A percentile compares a stretch with the other conserved stretches of the same genome.
These are phyloP conservation scores for Megalonaias nervosa DNA, from an alignment of 1,140 invertebrate genomes.

Conservation along the genomic window DNA sequence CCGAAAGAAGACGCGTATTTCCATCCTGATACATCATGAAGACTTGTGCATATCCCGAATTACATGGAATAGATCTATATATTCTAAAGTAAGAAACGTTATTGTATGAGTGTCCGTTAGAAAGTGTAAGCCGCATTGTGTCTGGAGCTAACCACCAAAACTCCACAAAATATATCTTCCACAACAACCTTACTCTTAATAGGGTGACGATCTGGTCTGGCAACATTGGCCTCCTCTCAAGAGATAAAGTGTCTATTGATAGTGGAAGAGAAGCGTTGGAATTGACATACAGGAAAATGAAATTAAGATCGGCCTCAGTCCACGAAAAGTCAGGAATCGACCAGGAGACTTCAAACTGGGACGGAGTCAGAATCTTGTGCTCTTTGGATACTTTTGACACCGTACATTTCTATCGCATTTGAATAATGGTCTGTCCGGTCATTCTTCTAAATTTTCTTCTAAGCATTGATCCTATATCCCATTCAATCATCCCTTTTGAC, in stretches of 20 bases:
- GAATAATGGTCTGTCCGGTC: background rate
- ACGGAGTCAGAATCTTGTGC: slow-evolving; percentile 12
- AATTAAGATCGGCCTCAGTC: slow-evolving; percentile 34
- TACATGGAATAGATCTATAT: slow-evolving; percentile 35
- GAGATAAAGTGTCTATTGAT: slow-evolving; percentile 20
- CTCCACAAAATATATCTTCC: slow-evolving; percentile 40
- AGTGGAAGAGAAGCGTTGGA: slow-evolving; percentile 21
- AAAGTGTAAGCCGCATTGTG: slow-evolving; percentile 31
- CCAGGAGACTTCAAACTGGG: slow-evolving; percentile 22
- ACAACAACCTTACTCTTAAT: slow-evolving; percentile 27
- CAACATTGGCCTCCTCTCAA: slow-evolving; percentile 34
- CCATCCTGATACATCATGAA: slow-evolving; percentile 48
- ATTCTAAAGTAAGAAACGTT: slow-evolving; percentile 43
- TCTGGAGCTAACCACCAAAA: slow-evolving; percentile 48
- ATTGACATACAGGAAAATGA: slow-evolving; percentile 25
- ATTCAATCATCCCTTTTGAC: slow-evolving; percentile 38
- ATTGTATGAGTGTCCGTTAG: slow-evolving; percentile 23
- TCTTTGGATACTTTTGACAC: slow-evolving; percentile 7
- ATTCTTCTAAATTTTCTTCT: slow-evolving; percentile 29
- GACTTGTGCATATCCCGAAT: slow-evolving; percentile 36
- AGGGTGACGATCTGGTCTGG: slow-evolving; percentile 30
- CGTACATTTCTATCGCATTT: slow-evolving; percentile 24
- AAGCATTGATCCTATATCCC: slow-evolving; percentile 38
- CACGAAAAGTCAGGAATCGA: slow-evolving; percentile 39
- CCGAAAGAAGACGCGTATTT: slow-evolving; percentile 36